A percentile compares a stretch with the other conserved stretches of the same genome.
phyloP scores from a whole-genome alignment of 2,888 invertebrate species.

The Leptinotarsa rubiginosa region DNA sequence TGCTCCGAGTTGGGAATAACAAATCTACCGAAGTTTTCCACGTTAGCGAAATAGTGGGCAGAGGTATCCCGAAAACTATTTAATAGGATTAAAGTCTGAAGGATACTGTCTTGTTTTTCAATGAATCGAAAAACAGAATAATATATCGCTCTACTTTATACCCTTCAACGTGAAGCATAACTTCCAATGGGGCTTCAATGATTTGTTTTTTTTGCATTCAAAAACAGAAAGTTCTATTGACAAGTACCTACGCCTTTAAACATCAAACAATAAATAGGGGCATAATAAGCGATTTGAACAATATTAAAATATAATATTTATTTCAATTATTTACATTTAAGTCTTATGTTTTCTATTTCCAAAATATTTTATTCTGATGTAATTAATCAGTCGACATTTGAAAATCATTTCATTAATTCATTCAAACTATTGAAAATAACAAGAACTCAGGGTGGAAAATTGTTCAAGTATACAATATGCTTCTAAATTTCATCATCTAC shows the following conservation, averaged over 20 bases:
- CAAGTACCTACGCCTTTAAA: too few species aligned
- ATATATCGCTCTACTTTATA: conserved; percentile 23
- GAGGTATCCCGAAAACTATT: conserved; percentile 40
- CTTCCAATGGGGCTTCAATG: not conserved
- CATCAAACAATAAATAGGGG: too few species aligned
- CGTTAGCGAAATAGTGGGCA: conserved; percentile 23
- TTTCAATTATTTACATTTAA: too few species aligned
- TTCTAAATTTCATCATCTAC: too few species aligned
- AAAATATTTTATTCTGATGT: too few species aligned
- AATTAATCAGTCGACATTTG: accelerated
- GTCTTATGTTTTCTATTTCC: too few species aligned
- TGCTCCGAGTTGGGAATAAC: conserved; percentile 48
- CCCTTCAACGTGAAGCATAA: not conserved
- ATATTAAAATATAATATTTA: too few species aligned
- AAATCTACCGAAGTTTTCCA: conserved; percentile 48
- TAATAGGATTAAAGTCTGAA: conserved; percentile 43
- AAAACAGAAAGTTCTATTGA: not conserved
- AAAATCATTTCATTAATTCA: too few species aligned
- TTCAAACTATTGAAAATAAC: too few species aligned
- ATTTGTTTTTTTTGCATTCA: not conserved
- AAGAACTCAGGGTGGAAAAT: too few species aligned
- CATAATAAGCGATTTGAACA: too few species aligned
- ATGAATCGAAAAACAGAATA: conserved; percentile 37
- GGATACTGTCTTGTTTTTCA: conserved; percentile 34
- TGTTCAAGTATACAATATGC: too few species aligned